Conservation (phyloP, 2,888 invertebrate species). For the Oeneis ivallda region DNA sequence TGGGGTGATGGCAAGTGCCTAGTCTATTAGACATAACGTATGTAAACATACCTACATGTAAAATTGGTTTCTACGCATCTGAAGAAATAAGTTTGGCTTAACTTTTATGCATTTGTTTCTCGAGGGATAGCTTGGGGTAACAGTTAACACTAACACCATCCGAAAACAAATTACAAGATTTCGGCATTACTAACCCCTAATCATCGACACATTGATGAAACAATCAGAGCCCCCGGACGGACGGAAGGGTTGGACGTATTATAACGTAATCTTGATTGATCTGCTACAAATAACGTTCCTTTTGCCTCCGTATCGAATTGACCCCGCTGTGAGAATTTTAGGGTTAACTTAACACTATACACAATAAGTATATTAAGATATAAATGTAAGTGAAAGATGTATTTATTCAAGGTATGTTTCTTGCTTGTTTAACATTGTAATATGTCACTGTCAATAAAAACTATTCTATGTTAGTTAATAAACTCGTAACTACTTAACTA, state of each 20-base stretch:
- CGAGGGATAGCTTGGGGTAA: neutral
- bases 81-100: neutral
- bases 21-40: no score
- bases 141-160: constrained; percentile 15
- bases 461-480: no score
- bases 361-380: neutral
- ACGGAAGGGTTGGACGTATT: constrained; percentile 66
- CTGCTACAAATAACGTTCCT: constrained; percentile 71
- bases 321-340: constrained; percentile 27
- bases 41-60: no score
- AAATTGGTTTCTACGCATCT: no score
- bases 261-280: constrained; percentile 74
- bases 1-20: no score
- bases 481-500: no score
- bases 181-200: constrained; percentile 60
- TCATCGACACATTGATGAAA: constrained; percentile 72
- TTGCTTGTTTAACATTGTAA: neutral
- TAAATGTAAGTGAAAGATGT: neutral
- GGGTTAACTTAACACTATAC: constrained; percentile 17
- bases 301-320: constrained; percentile 49
- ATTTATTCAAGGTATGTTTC: neutral
- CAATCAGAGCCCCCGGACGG: constrained; percentile 54
- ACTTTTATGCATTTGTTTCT: neutral
- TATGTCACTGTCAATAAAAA: neutral
- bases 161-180: constrained; percentile 46